Evolutionary conservation across 2,888 invertebrate genomes (phyloP).

Genomic region (Sepioteuthis lessoniana): DNA sequence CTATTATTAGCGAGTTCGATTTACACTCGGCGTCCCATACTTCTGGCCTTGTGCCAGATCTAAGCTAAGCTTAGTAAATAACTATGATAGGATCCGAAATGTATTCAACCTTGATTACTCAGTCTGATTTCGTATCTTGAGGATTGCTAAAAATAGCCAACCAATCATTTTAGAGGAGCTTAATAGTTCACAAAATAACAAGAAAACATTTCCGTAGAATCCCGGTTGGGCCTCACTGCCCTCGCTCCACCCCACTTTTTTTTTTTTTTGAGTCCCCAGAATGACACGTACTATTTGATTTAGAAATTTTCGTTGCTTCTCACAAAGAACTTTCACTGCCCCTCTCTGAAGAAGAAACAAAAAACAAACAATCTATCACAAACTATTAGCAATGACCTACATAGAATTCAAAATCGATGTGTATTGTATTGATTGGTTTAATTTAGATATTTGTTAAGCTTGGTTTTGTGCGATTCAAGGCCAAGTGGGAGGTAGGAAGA

Average conservation of each 20-base stretch:
- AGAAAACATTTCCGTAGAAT: background rate
- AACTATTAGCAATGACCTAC: background rate
- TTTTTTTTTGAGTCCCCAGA: background rate
- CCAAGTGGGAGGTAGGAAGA: background rate
- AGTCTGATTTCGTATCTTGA: background rate
- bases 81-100: no score
- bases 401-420: background rate
- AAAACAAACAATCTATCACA: background rate
- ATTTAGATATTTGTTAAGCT: background rate
- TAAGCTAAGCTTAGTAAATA: no score
- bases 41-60: no score
- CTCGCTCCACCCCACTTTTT: background rate
- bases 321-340: background rate
- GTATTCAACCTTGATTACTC: background rate
- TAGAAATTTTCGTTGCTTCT: background rate
- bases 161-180: background rate
- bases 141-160: background rate
- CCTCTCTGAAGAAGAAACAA: background rate
- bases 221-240: background rate
- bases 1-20: no score
- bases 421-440: background rate
- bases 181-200: background rate
- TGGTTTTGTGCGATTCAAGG: background rate
- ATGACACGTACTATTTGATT: background rate
- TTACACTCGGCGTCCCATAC: no score